Percentiles rank a stretch among this genome's conserved stretches.
These are phyloP conservation scores for Cydia pomonella DNA, from an alignment of 1,140 invertebrate species.

Conservation along the genomic window DNA sequence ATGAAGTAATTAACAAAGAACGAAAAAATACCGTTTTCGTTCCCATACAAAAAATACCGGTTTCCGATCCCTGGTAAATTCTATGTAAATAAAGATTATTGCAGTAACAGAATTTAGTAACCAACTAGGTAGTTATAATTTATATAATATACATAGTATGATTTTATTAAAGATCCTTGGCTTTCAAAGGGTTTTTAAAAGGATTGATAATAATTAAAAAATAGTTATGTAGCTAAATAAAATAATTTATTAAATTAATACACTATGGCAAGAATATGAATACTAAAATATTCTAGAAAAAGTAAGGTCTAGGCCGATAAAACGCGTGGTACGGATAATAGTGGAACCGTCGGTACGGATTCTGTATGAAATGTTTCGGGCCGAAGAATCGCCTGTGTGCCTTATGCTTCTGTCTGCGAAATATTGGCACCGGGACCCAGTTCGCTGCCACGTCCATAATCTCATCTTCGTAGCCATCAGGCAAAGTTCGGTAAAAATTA, in stretches of 20 bases:
- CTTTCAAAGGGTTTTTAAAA: too few relatives aligned
- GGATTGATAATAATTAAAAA: too few relatives aligned
- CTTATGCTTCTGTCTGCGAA: conserved; percentile 49
- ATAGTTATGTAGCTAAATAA: neutral
- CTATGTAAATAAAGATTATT: too few relatives aligned
- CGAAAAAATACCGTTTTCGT: too few relatives aligned
- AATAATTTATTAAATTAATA: conserved; percentile 36
- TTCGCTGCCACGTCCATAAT: conserved; percentile 71
- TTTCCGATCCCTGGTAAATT: too few relatives aligned
- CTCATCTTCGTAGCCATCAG: conserved; percentile 53
- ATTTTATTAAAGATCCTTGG: too few relatives aligned
- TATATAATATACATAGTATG: too few relatives aligned
- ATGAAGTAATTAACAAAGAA: too few relatives aligned
- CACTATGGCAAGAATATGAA: conserved; percentile 32
- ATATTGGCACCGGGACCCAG: conserved; percentile 59
- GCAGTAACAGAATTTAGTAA: too few relatives aligned
- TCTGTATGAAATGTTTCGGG: conserved; percentile 53
- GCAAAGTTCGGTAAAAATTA: neutral
- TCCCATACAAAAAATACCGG: too few relatives aligned
- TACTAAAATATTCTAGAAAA: conserved; percentile 62
- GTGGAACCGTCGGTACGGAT: conserved; percentile 50
- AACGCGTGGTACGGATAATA: conserved; percentile 61
- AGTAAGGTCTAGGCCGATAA: conserved; percentile 52
- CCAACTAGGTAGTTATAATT: too few relatives aligned
- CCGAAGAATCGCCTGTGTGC: conserved; percentile 49